Base-by-base conservation (phyloP, 2,888 invertebrate species). In the Phortica magna region DNA sequence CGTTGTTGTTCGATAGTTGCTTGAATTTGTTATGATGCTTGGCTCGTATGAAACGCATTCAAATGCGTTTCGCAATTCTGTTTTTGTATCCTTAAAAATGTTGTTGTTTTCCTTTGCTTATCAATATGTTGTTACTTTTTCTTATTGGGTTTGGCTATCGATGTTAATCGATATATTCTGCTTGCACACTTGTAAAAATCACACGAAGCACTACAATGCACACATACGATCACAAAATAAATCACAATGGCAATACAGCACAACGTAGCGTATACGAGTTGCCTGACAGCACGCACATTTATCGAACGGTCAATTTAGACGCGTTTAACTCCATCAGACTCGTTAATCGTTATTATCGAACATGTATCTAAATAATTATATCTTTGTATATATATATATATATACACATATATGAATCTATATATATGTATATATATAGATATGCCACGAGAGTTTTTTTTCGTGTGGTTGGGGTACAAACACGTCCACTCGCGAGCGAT, bases 401-500 rank as follows among this genome's bases (percentile, higher is more conserved):
- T 73, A 76, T 53, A 55, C 75, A 72, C 65, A n/a, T 74, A 31
- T 75, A n/a, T n/a, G n/a, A n/a, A n/a, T n/a, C n/a, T n/a, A n/a
- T n/a, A n/a, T n/a, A n/a, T n/a, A n/a, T n/a, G n/a, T n/a, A 19
- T 70, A 70, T 78, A 22, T 19, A 67, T 77, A 61, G 79, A 70
- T 77, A 78, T 67, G 73, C 68, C 9, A 48, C 48, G 48, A 48
- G 7, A 2, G 48, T 48, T 3, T 9, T 9, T 48, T 48, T 48
- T 48, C 9, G 14, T 12, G 48, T 48, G 48, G 3, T 48, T 48
- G 7, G 48, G 48, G 64, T 14, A 41, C 75, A 80, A 77, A 83
- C 81, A 87, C 89, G 89, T 87, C 90, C 84, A 85, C 84, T 90
- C 90, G 83, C 89, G 83, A 88, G 81, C 89, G 83, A 83, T 84